Evolutionary conservation across 1,140 invertebrate species (phyloP), one percentile per base, ranked within the genome.

Genomic region (Yoshiicerus persimilis): DNA sequence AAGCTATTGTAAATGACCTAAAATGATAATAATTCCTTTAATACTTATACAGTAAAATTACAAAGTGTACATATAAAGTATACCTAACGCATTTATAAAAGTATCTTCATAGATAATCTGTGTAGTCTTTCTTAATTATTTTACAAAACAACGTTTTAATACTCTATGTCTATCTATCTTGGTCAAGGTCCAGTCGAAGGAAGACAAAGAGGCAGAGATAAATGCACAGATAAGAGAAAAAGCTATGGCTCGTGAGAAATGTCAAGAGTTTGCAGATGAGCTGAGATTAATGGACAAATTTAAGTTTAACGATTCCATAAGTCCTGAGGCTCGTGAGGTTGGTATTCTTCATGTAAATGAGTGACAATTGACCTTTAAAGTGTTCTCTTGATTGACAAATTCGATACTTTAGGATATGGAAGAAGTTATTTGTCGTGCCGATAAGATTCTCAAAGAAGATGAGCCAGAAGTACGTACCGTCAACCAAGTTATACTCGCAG

Each of bases 311-410:
- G 86, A 88, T 5, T 77, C 41, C 9, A 88, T 90, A 16, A 89
- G 88, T 84, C 90, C 90, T 25, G 88, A 90, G 87, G 87, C 88
- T n/a, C 88, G 38, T 41, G 88, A 87, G 86, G 89, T 90, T 85
- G 64, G 6, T 36, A 20, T 20, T 16, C 13, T 20, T 38, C 11
- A 10, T 4, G 20, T 10, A 47, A 10, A 47, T 10, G 41, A 20
- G 39, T 13, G 20, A 66, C 1, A 23, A 66, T n/a, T n/a, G n/a
- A n/a, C n/a, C n/a, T n/a, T n/a, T 66, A 34, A 34, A 38, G 20
- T 80, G 30, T 11, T 80, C 10, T 80, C 2, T 2, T 36, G 75
- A 6, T 34, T n/a, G n/a, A 80, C 34, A 1, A 20, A 5, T 34
- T 5, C 75, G 13, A 3, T 23, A n/a, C 25, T n/a, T 66, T 62